Evolutionary conservation across 1,140 invertebrate species (phyloP).

Genomic region (Trinorchestia longiramus): DNA sequence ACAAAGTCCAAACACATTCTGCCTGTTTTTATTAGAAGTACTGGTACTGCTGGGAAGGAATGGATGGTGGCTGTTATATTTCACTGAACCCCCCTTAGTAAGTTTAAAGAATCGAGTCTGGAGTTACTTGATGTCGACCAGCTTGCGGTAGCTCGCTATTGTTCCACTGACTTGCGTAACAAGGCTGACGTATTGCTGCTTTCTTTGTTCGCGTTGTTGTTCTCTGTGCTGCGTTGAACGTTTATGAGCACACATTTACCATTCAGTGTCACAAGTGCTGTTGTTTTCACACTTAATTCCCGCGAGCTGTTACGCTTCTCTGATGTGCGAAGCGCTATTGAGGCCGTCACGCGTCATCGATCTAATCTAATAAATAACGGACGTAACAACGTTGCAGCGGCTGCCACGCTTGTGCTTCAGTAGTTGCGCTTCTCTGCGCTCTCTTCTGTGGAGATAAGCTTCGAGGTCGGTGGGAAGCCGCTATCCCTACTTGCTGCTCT

Average conservation of each 20-base stretch:
- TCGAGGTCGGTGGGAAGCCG: neutral
- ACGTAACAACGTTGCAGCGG: neutral
- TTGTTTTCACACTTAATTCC: neutral
- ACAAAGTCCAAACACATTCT: too few relatives aligned
- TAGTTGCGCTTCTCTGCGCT: too few relatives aligned
- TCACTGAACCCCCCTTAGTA: neutral
- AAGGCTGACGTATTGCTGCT: neutral
- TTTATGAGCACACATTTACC: neutral
- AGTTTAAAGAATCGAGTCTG: neutral
- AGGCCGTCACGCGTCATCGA: neutral
- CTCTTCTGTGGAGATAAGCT: too few relatives aligned
- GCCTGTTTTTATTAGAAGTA: neutral
- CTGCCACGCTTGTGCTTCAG: too few relatives aligned
- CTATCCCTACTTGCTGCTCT: neutral
- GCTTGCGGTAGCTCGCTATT: neutral
- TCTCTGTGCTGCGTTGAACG: neutral
- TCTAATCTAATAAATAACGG: neutral
- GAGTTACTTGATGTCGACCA: neutral
- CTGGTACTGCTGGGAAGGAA: neutral
- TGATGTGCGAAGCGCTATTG: neutral
- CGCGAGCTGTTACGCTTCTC: neutral
- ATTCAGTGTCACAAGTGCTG: neutral
- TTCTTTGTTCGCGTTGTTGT: neutral
- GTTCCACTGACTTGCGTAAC: neutral
- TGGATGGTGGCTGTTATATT: neutral